These are phyloP conservation scores for Alcedo quadribrachys DNA, from an alignment of 2,797 vertebrate species.

Conservation along the genomic window DNA sequence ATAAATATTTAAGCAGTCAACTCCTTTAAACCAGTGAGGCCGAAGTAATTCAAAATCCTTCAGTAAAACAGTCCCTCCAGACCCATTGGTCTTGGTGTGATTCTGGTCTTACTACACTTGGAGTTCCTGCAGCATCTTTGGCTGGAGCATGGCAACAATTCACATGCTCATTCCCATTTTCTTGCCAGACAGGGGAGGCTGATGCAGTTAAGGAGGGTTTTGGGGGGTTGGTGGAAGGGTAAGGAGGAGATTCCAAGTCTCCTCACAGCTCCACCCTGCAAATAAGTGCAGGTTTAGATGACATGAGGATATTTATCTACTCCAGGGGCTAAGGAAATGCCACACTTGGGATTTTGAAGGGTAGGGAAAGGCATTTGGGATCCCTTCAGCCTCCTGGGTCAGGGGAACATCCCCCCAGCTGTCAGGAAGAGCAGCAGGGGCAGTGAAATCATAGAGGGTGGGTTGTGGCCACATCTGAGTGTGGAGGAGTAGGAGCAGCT, in stretches of 20 bases:
- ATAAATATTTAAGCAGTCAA: neutral
- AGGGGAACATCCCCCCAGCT: fast-evolving
- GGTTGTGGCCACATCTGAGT: fast-evolving
- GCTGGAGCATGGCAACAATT: neutral
- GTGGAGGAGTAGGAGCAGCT: neutral
- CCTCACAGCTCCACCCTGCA: neutral
- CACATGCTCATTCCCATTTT: neutral
- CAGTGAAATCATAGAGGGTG: fast-evolving
- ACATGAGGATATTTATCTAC: neutral
- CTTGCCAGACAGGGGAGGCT: fast-evolving
- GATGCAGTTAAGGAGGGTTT: fast-evolving
- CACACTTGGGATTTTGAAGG: fast-evolving
- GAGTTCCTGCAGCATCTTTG: neutral
- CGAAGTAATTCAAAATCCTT: neutral
- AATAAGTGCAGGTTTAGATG: neutral
- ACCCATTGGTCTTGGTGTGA: fast-evolving
- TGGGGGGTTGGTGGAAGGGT: neutral
- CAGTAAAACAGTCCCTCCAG: fast-evolving
- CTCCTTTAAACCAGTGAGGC: neutral
- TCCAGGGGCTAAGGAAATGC: neutral
- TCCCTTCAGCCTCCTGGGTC: fast-evolving
- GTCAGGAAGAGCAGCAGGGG: neutral
- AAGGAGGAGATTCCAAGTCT: neutral
- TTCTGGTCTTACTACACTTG: neutral
- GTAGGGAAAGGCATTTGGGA: neutral